Percentiles rank a stretch among this genome's conserved stretches.
Conservation (phyloP, 2,113 vertebrate species). For the Datnioides undecimradiatus region DNA sequence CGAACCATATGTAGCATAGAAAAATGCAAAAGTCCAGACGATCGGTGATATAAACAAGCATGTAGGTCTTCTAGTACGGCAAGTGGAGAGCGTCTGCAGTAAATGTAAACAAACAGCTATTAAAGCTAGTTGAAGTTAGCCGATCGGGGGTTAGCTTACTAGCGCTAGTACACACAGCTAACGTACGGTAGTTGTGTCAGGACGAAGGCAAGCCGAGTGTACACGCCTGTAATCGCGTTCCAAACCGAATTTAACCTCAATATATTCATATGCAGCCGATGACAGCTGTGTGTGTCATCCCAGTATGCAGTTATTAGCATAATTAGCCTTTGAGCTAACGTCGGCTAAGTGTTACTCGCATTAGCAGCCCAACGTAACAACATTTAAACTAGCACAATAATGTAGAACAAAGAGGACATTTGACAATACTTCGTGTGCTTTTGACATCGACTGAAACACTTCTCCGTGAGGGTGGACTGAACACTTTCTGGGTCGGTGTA, state of each 20-base stretch:
- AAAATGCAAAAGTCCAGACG: not conserved
- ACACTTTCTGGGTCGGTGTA: not conserved
- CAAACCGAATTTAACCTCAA: not conserved
- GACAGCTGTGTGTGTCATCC: constrained; percentile 12
- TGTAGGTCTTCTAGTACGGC: not conserved
- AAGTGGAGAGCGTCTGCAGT: not conserved
- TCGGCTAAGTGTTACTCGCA: constrained; percentile 28
- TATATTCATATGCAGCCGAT: not conserved
- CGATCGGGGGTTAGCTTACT: constrained; percentile 47
- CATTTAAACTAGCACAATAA: not conserved
- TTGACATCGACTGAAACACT: not conserved
- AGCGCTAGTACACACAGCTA: constrained; percentile 54
- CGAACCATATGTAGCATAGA: not conserved
- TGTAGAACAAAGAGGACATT: not conserved
- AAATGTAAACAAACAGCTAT: constrained; percentile 75
- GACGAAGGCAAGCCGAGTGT: not conserved
- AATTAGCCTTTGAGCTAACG: constrained; percentile 49
- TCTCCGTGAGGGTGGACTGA: not conserved
- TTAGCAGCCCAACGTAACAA: constrained; percentile 1
- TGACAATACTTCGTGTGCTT: not conserved
- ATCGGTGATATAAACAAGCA: not conserved
- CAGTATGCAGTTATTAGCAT: constrained; percentile 16
- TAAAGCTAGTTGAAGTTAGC: constrained; percentile 65
- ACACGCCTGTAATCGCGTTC: not conserved
- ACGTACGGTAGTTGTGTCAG: constrained; percentile 11